Conservation (phyloP, 2,888 invertebrate species). For the Orchesellides sinensis region DNA sequence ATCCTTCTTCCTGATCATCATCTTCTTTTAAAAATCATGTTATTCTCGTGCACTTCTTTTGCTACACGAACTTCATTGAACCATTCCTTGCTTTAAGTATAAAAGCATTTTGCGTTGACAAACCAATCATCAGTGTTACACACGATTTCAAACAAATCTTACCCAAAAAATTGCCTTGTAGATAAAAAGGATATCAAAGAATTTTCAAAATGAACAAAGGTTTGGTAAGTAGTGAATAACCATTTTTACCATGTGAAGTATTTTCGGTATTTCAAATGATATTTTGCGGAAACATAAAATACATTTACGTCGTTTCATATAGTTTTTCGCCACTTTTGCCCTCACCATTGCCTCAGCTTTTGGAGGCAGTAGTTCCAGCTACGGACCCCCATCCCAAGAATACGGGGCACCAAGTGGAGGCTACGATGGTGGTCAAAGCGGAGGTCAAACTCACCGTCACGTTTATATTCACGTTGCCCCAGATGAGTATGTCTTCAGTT, state of each 20-base stretch:
- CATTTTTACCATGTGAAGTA: background rate
- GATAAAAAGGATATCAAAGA: background rate
- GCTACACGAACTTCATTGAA: conserved; percentile 4
- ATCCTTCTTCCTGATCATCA: conserved; percentile 56
- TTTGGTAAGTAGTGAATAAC: conserved; percentile 28
- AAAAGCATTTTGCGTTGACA: conserved; percentile 37
- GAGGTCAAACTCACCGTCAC: conserved; percentile 40
- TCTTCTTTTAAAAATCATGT: conserved; percentile 33
- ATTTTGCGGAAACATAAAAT: background rate
- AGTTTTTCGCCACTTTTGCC: conserved; percentile 35
- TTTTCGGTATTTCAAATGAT: conserved; percentile 1
- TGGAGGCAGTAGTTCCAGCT: conserved; percentile 5
- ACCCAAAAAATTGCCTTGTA: conserved; percentile 3
- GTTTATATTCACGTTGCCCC: conserved; percentile 63
- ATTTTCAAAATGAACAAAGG: conserved; percentile 36
- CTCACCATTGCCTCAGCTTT: conserved; percentile 10
- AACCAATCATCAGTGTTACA: conserved; percentile 41
- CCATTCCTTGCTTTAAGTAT: conserved; percentile 36
- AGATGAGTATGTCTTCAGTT: conserved; percentile 33
- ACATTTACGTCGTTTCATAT: background rate
- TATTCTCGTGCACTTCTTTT: conserved; percentile 10
- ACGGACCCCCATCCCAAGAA: conserved; percentile 21
- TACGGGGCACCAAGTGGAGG: conserved; percentile 16
- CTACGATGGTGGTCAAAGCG: background rate
- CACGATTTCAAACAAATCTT: conserved; percentile 37